These are phyloP conservation scores for Drosophila borealis DNA, from an alignment of 2,888 invertebrate genomes.

Conservation along the genomic window DNA sequence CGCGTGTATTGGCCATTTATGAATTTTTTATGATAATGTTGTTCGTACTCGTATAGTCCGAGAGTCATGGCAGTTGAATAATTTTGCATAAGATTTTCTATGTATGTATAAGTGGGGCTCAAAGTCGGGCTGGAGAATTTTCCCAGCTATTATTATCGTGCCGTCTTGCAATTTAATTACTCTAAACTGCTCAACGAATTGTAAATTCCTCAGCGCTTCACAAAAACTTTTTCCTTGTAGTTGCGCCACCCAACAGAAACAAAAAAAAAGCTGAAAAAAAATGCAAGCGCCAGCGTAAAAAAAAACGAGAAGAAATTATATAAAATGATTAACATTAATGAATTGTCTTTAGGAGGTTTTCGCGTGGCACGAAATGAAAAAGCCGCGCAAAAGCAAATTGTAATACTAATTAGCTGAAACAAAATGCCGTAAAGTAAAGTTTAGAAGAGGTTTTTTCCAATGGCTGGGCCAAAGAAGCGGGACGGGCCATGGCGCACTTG, in stretches of 20 bases:
- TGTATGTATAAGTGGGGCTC: slow-evolving; percentile 16
- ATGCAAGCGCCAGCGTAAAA: slow-evolving; percentile 59
- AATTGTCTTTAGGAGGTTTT: slow-evolving; percentile 63
- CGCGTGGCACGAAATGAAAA: slow-evolving; percentile 48
- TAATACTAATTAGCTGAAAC: slow-evolving; percentile 76
- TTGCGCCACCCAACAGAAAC: slow-evolving; percentile 16
- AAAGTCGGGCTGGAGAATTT: slow-evolving; percentile 20
- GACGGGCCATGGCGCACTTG: slow-evolving; percentile 10
- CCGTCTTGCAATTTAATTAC: slow-evolving; percentile 73
- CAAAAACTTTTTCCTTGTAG: slow-evolving; percentile 61
- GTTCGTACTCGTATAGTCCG: slow-evolving; percentile 9
- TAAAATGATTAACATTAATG: slow-evolving; percentile 81
- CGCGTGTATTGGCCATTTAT: slow-evolving; percentile 52
- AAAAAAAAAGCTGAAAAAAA: slow-evolving; percentile 13
- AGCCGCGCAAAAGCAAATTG: slow-evolving; percentile 66
- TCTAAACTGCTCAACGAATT: slow-evolving; percentile 80
- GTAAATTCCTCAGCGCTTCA: slow-evolving; percentile 61
- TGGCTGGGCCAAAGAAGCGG: slow-evolving; percentile 6
- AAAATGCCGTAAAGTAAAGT: slow-evolving; percentile 63
- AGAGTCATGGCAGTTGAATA: slow-evolving; percentile 41
- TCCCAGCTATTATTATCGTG: slow-evolving; percentile 51
- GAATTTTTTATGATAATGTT: slow-evolving; percentile 70
- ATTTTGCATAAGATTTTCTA: slow-evolving; percentile 48
- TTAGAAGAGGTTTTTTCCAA: slow-evolving; percentile 60
- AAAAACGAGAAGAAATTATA: slow-evolving; percentile 44